phyloP scores from a whole-genome alignment of 2,888 invertebrate species.

The Drosophila phalerata region DNA sequence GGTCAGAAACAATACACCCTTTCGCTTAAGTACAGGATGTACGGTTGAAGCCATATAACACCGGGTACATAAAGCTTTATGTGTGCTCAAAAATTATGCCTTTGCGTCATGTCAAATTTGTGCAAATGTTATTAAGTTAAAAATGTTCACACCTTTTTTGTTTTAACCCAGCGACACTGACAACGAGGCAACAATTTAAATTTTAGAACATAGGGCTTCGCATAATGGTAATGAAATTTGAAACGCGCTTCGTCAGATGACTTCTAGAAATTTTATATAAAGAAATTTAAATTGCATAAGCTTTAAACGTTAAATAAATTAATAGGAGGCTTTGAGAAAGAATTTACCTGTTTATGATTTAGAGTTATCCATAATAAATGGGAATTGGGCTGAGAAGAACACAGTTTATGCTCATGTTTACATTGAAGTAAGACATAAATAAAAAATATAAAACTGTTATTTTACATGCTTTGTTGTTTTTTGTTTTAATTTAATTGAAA shows the following conservation, averaged over 20 bases:
- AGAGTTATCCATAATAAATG: background rate
- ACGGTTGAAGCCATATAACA: background rate
- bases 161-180: slow-evolving; percentile 5
- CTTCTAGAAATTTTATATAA: background rate
- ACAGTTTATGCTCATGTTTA: slow-evolving; percentile 60
- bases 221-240: slow-evolving; percentile 29
- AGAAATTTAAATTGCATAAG: no score
- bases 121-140: slow-evolving; percentile 73
- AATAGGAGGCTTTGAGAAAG: background rate
- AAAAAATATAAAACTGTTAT: slow-evolving; percentile 26
- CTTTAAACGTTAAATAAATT: background rate
- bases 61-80: slow-evolving; percentile 26
- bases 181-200: slow-evolving; percentile 16
- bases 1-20: background rate
- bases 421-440: slow-evolving; percentile 49
- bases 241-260: slow-evolving; percentile 8
- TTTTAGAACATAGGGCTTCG: slow-evolving; percentile 8
- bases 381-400: slow-evolving; percentile 3
- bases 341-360: slow-evolving; percentile 1
- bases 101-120: slow-evolving; percentile 60
- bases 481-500: slow-evolving; percentile 76
- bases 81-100: slow-evolving; percentile 47
- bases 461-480: slow-evolving; percentile 23
- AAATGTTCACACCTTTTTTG: slow-evolving; percentile 67
- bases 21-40: background rate